Evolutionary conservation across 1,140 invertebrate genomes (phyloP), one percentile per base, ranked within the genome.

Genomic region (Cyclina sinensis): DNA sequence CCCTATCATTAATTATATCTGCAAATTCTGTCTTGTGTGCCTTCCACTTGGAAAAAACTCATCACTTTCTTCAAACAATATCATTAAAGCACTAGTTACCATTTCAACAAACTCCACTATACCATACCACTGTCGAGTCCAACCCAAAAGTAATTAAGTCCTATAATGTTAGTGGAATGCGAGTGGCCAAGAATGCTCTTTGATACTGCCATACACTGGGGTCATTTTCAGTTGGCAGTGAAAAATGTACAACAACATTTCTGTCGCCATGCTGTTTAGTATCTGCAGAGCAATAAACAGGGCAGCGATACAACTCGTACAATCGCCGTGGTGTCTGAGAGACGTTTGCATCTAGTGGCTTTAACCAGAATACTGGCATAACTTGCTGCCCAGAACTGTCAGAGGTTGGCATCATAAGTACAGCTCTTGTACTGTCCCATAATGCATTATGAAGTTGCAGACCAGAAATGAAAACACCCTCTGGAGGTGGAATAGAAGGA

Each of bases 321-420:
- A 88, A 37, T 24, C 51, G 32, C 0, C 74, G 27, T 48, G 83
- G 81, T 74, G 90, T 89, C 62, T 78, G 70, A n/a, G 84, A 39
- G 39, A 74, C 74, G 59, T 39, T 18, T 21, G 76, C 57, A 86
- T 82, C 74, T 16, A 65, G 48, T 18, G 93, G 93, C 83, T 93
- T 93, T 0, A 94, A 79, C 93, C 94, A 95, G 37, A 95, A 74
- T 3, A 91, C 54, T 7, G 94, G 94, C 84, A 95, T 91, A 1
- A 85, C 80, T 46, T 93, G 91, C 16, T 46, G 14, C 32, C 54
- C 80, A 1, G 68, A 68, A 65, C 68, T 78, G 37, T 92, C 91
- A 9, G 91, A 73, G 27, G 84, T 73, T 30, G 84, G 85, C 32
- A 91, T 90, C 70, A 87, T 91, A 16, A 94, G 78, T 18, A 92